These are phyloP conservation scores for Troilus luridus DNA, from an alignment of 2,888 invertebrate genomes.

Conservation along the genomic window DNA sequence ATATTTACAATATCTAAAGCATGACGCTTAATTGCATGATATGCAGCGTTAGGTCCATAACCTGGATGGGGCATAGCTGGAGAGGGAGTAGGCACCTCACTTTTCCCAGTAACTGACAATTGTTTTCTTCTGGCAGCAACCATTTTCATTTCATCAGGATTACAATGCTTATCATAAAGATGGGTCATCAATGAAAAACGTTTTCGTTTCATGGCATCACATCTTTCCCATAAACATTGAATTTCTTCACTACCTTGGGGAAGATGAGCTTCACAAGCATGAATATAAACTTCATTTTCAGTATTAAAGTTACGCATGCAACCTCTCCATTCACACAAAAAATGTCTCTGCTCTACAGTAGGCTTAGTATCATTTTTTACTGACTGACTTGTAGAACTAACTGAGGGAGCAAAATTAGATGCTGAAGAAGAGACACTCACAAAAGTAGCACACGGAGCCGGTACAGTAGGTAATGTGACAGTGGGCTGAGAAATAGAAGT, in stretches of 20 bases:
- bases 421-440: conserved; percentile 59
- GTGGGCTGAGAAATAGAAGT: conserved; percentile 43
- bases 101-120: conserved; percentile 71
- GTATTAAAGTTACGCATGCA: conserved; percentile 84
- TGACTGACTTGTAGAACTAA: conserved; percentile 56
- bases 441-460: conserved; percentile 62
- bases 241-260: conserved; percentile 81
- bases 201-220: conserved; percentile 90
- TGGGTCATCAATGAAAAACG: conserved; percentile 97
- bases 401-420: conserved; percentile 59
- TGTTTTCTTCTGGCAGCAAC: conserved; percentile 79
- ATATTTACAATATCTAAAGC: conserved; percentile 91
- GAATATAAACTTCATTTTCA: conserved; percentile 86
- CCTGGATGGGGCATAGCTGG: conserved; percentile 80
- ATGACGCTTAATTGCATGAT: conserved; percentile 96
- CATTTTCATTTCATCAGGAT: conserved; percentile 80
- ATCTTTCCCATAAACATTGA: conserved; percentile 90
- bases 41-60: conserved; percentile 94
- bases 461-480: conserved; percentile 62
- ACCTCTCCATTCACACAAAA: conserved; percentile 93
- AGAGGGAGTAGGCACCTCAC: conserved; percentile 73
- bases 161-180: conserved; percentile 94
- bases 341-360: conserved; percentile 65
- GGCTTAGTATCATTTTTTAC: conserved; percentile 56
- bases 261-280: conserved; percentile 89